These are phyloP conservation scores for Menura novaehollandiae DNA, from an alignment of 2,113 vertebrate genomes.

Conservation along the genomic window DNA sequence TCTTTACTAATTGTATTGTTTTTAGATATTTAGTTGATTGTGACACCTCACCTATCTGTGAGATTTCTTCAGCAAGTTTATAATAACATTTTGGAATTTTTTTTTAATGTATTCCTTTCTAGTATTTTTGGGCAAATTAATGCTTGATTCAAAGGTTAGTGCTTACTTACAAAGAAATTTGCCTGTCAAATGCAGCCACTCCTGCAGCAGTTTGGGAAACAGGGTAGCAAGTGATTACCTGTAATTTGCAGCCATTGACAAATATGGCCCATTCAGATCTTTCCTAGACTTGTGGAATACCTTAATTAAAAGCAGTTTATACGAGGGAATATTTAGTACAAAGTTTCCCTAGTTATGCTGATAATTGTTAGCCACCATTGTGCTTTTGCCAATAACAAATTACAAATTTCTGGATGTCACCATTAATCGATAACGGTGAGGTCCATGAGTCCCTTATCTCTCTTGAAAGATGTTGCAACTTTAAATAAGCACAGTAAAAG, in stretches of 20 bases:
- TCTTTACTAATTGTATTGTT: background rate
- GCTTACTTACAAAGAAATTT: background rate
- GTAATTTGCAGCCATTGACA: background rate
- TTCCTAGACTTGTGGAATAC: background rate
- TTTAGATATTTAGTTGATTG: background rate
- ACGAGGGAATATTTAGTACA: background rate
- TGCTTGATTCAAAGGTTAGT: background rate
- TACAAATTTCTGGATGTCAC: background rate
- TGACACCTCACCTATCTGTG: background rate
- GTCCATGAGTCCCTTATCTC: background rate
- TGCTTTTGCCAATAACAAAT: background rate
- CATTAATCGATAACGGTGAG: background rate
- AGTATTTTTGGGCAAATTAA: background rate
- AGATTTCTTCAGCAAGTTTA: background rate
- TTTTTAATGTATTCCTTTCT: fast-evolving
- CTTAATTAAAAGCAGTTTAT: background rate
- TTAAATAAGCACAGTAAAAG: background rate
- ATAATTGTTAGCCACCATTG: background rate
- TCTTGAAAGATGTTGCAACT: background rate
- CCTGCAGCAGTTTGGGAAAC: background rate
- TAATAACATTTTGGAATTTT: background rate
- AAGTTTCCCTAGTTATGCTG: background rate
- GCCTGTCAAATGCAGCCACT: background rate
- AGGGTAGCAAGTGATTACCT: background rate
- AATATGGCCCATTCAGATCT: background rate